phyloP scores from a whole-genome alignment of 2,888 invertebrate species.

The Acleris sparsana region DNA sequence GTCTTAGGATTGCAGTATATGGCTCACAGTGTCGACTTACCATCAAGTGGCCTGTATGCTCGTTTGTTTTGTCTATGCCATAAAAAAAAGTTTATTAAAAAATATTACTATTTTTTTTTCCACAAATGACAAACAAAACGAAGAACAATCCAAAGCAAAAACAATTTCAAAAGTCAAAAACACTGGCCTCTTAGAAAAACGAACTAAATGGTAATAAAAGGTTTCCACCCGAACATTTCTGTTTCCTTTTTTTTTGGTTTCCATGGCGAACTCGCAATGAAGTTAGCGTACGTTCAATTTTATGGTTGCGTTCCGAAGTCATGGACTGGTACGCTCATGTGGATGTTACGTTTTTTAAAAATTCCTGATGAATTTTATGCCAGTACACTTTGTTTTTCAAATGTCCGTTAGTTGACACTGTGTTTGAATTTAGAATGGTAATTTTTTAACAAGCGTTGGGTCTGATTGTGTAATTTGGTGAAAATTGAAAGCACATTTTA shows the following conservation, averaged over 20 bases:
- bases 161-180: too few species aligned
- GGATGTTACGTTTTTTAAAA: constrained; percentile 19
- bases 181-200: too few species aligned
- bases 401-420: constrained; percentile 20
- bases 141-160: too few species aligned
- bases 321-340: constrained; percentile 16
- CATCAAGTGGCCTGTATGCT: too few species aligned
- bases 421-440: constrained; percentile 18
- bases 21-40: too few species aligned
- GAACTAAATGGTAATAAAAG: neutral
- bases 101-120: too few species aligned
- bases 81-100: too few species aligned
- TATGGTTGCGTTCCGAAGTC: constrained; percentile 17
- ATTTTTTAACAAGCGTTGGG: constrained; percentile 2
- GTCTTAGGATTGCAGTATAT: too few species aligned
- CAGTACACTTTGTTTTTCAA: constrained; percentile 18
- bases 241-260: constrained; percentile 15
- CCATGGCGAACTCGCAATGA: constrained; percentile 26
- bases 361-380: constrained; percentile 31
- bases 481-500: too few species aligned
- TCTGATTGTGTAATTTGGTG: too few species aligned
- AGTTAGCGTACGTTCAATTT: constrained; percentile 26
- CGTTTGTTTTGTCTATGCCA: too few species aligned
- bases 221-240: constrained; percentile 18
- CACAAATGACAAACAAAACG: too few species aligned